Evolutionary conservation across 2,113 vertebrate genomes (phyloP).

Genomic region (Eretmochelys imbricata): DNA sequence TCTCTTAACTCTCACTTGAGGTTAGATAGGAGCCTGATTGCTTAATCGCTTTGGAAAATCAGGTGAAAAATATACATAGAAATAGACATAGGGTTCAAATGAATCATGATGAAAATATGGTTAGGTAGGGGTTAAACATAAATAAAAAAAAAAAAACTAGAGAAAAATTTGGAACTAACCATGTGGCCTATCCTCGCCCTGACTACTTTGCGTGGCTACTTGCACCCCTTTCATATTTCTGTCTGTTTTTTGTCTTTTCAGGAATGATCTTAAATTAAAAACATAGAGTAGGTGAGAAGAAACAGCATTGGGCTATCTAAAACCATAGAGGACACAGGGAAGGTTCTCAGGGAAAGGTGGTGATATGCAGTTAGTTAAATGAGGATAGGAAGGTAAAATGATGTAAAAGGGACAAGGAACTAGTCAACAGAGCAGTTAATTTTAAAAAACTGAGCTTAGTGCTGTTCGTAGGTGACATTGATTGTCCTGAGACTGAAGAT

Average conservation of each 20-base stretch:
- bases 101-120: not conserved
- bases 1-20: not conserved
- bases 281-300: not conserved
- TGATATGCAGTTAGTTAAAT: not conserved
- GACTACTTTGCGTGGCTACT: not conserved
- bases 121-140: not conserved
- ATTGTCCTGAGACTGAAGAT: rapidly evolving
- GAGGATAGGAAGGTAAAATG: not conserved
- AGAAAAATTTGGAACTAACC: not conserved
- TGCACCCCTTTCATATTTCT: too few relatives aligned
- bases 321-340: not conserved
- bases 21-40: not conserved
- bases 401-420: not conserved
- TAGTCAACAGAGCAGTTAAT: not conserved
- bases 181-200: not conserved
- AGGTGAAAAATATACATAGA: not conserved
- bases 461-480: not conserved
- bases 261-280: not conserved
- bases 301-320: not conserved
- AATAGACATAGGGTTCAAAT: not conserved
- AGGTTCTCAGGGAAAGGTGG: not conserved
- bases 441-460: not conserved
- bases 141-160: not conserved
- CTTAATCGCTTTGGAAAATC: not conserved
- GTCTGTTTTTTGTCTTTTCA: not conserved